Evolutionary conservation across 2,113 vertebrate species (phyloP), one percentile per base, ranked within the genome.

Genomic region (Aphyosemion australe): DNA sequence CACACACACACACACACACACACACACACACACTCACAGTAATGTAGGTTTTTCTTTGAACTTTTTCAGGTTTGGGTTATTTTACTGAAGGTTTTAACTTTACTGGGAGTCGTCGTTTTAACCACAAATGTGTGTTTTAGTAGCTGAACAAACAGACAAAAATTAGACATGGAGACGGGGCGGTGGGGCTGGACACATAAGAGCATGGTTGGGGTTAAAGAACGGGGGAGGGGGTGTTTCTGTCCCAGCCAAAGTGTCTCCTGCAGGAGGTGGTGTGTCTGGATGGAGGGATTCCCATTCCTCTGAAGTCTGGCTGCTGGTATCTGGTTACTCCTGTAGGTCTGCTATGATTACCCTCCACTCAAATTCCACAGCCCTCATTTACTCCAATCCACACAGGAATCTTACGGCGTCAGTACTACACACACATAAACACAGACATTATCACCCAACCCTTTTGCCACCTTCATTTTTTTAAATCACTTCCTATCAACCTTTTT

Each of bases 371-470:
- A 67, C 70, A 77, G 75, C 70, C 76, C 81, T 82, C 86, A 83
- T 90, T 90, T 84, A 83, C 84, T 84, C 75, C 89, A 84, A 84
- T 89, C 83, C 82, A 84, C 89, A 83, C 32, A 84, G 83, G 80
- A 87, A 87, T 90, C 86, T 54, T 65, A 74, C 81, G 50, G 48
- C 79, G 74, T 88, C 90, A 84, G 85, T 83, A 71, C 50, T 73
- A 68, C 66, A 67, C 48, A 65, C 61, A 69, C 16, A 74, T 43
- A 77, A 61, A 59, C 63, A 59, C 11, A 37, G 34, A 54, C 53
- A 42, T 53, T 13, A 45, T n/a, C 8, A 57, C 32, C 45, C 26
- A 26, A 52, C 14, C 18, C 39, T 48, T 26, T 61, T 52, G 14
- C 52, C 10, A 42, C 0, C 10, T 20, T 12, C 57, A n/a, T 13